These are phyloP conservation scores for Varecia variegata DNA, from an alignment of 2,797 vertebrate genomes.

Conservation along the genomic window DNA sequence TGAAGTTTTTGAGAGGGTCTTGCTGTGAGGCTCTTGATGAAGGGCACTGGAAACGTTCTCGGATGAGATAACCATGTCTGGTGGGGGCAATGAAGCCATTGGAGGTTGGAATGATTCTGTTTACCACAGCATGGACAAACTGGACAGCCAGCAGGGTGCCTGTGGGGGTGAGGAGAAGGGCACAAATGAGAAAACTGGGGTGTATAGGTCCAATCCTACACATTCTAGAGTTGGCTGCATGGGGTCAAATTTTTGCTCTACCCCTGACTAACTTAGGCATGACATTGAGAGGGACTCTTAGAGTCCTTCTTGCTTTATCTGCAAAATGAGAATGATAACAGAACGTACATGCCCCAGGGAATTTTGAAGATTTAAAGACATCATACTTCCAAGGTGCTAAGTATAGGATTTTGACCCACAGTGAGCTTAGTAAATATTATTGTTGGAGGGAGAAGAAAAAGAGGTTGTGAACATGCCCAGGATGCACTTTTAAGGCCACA, in stretches of 20 bases:
- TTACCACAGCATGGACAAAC: constrained; percentile 84
- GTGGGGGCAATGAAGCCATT: constrained; percentile 86
- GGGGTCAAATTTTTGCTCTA: not conserved
- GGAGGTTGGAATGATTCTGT: constrained; percentile 82
- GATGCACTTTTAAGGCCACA: constrained; percentile 27
- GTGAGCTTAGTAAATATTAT: not conserved
- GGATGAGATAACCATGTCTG: constrained; percentile 81
- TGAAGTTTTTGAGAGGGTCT: constrained; percentile 84
- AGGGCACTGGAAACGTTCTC: constrained; percentile 85
- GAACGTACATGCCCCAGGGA: not conserved
- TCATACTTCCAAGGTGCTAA: not conserved
- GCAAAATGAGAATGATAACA: not conserved
- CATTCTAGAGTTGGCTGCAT: not conserved
- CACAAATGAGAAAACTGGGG: not conserved
- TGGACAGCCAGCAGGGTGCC: constrained; percentile 87
- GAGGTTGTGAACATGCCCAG: not conserved
- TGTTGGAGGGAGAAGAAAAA: not conserved
- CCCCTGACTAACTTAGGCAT: not conserved
- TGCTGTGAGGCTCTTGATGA: constrained; percentile 68
- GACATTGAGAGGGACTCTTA: not conserved
- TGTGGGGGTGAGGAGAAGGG: constrained; percentile 40
- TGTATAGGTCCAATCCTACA: not conserved
- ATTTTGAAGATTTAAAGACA: not conserved
- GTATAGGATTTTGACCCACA: not conserved
- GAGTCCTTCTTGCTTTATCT: not conserved